These are phyloP conservation scores for Paramisgurnus dabryanus DNA, from an alignment of 2,113 vertebrate species.

Conservation along the genomic window DNA sequence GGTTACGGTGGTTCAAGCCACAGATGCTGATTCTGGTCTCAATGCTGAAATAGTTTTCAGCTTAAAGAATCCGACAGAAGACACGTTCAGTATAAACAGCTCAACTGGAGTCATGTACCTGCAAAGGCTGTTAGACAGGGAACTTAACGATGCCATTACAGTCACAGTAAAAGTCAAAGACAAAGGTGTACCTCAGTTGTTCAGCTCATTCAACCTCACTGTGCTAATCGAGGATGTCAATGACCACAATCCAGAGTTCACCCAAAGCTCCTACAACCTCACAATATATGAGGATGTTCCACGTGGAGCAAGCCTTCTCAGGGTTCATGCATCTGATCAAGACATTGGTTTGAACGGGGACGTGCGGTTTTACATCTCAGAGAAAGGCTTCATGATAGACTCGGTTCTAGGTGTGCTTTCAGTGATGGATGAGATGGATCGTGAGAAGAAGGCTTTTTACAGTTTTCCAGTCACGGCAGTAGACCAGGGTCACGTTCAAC, in stretches of 20 bases:
- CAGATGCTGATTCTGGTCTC: conserved; percentile 67
- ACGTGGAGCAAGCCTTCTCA: conserved; percentile 64
- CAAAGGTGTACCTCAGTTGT: conserved; percentile 63
- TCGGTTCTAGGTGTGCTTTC: conserved; percentile 65
- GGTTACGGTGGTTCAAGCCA: conserved; percentile 64
- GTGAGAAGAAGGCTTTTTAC: conserved; percentile 61
- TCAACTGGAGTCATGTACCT: conserved; percentile 68
- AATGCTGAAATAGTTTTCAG: conserved; percentile 69
- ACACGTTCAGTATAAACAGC: conserved; percentile 63
- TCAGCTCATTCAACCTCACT: conserved; percentile 61
- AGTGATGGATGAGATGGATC: conserved; percentile 67
- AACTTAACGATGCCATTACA: conserved; percentile 59
- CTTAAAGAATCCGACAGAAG: conserved; percentile 55
- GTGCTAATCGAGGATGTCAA: conserved; percentile 71
- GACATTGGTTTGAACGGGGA: conserved; percentile 69
- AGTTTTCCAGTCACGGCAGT: conserved; percentile 48
- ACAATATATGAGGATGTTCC: conserved; percentile 65
- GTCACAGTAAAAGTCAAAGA: conserved; percentile 67
- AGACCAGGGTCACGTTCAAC: conserved; percentile 53
- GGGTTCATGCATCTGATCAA: conserved; percentile 65
- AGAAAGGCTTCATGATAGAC: conserved; percentile 67
- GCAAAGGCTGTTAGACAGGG: conserved; percentile 69
- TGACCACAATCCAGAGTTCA: conserved; percentile 71
- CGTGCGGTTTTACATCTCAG: conserved; percentile 64
- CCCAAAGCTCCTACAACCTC: conserved; percentile 61